Evolutionary conservation across 1,140 invertebrate species (phyloP).

Genomic region (Cylas formicarius): DNA sequence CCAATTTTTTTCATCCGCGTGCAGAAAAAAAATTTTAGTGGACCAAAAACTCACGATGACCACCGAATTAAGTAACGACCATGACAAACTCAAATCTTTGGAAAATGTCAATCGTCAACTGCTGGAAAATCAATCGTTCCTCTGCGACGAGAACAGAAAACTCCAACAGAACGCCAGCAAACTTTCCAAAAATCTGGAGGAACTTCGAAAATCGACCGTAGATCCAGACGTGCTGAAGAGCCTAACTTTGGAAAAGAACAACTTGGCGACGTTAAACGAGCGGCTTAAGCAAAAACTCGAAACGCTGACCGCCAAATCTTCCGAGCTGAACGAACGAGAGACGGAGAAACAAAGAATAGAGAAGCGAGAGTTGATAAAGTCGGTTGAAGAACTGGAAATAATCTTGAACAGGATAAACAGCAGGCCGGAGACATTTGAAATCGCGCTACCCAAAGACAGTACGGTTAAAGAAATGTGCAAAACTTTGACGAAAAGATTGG

Average conservation of each 20-base stretch:
- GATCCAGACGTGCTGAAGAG: conserved; percentile 18
- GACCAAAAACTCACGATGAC: conserved; percentile 11
- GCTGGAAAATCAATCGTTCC: conserved; percentile 24
- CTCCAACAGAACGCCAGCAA: conserved; percentile 20
- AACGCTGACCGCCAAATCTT: conserved; percentile 5
- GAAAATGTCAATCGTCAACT: conserved; percentile 17
- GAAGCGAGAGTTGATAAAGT: conserved; percentile 17
- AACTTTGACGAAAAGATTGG: conserved; percentile 16
- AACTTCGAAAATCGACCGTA: conserved; percentile 11
- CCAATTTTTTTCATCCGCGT: conserved; percentile 10
- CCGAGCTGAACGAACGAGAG: background rate
- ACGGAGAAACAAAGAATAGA: conserved; percentile 11
- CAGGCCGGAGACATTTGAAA: conserved; percentile 17
- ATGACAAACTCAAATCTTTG: background rate
- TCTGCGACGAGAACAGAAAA: conserved; percentile 21
- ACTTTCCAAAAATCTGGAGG: conserved; percentile 20
- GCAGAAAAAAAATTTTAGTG: conserved; percentile 17
- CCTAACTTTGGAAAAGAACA: conserved; percentile 18
- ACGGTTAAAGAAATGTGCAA: conserved; percentile 9
- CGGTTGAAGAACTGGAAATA: conserved; percentile 20
- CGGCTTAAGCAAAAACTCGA: conserved; percentile 22
- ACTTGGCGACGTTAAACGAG: conserved; percentile 18
- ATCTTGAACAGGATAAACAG: conserved; percentile 18
- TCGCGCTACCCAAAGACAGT: conserved; percentile 14
- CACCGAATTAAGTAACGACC: background rate